Evolutionary conservation across 2,888 invertebrate genomes (phyloP), one percentile per base, ranked within the genome.

Genomic region (Andricus quercusramuli): DNA sequence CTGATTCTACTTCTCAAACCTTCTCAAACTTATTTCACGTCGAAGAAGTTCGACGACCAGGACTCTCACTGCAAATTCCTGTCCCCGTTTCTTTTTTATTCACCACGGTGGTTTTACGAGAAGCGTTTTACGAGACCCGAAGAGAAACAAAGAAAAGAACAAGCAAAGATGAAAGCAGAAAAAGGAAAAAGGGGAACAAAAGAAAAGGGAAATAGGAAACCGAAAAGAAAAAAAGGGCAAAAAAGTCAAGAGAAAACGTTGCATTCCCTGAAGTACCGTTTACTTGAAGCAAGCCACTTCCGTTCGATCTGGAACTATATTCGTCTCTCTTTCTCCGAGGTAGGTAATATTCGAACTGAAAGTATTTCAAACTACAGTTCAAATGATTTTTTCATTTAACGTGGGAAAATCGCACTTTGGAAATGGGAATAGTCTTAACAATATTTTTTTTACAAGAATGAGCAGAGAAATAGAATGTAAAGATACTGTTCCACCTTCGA

Each of bases 261-360:
- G 29, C 70, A 20, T 29, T 70, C 70, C 70, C 70, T 29, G 9
- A 70, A 29, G 70, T 29, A 70, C 20, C 51, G 51, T 70, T 70
- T 70, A 47, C 70, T 29, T 17, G 25, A 70, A 70, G 47, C 25
- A 51, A 51, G 29, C 51, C 77, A 8, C 47, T 51, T 64, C 64
- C 59, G 56, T 44, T 70, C 68, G 70, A 79, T 79, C 41, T 41
- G 56, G 9, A 29, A 47, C 29, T 78, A 79, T 20, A 47, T 70
- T 67, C 6, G 68, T 70, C 47, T 70, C 20, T 70, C 29, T 29
- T 20, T 70, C n/a, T 22, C 4, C 4, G 11, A 59, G 1, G 13
- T 59, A 11, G 59, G 22, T 9, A 11, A 22, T 22, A 59, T 70
- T 70, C 51, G 11, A 47, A 29, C 5, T 29, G 32, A 51, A 51